These are phyloP conservation scores for Drosophila sulfurigaster DNA, from an alignment of 1,140 invertebrate species.

Conservation along the genomic window DNA sequence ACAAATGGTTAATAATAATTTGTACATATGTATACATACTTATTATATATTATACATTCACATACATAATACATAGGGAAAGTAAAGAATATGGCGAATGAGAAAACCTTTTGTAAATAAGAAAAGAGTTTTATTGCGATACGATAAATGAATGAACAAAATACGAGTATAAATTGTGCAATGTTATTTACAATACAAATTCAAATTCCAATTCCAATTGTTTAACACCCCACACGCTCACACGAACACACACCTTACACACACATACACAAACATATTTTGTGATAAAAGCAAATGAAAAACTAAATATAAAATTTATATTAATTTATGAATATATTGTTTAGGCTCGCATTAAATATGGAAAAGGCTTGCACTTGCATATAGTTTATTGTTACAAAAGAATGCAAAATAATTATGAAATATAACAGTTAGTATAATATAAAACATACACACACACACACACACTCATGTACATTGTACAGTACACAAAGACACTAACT, in stretches of 20 bases:
- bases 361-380: slow-evolving; percentile 60
- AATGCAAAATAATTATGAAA: slow-evolving; percentile 10
- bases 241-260: slow-evolving; percentile 17
- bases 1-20: slow-evolving; percentile 26
- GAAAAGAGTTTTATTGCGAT: slow-evolving; percentile 15
- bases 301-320: too few relatives aligned
- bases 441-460: slow-evolving; percentile 1
- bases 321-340: slow-evolving; percentile 40
- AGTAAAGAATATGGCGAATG: background rate
- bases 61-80: slow-evolving; percentile 1
- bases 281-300: slow-evolving; percentile 41
- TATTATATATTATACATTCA: slow-evolving; percentile 15
- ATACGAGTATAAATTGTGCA: slow-evolving; percentile 27
- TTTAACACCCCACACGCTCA: slow-evolving; percentile 34
- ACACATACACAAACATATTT: slow-evolving; percentile 31
- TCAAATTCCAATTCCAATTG: slow-evolving; percentile 30
- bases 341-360: slow-evolving; percentile 50
- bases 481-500: background rate
- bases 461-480: background rate
- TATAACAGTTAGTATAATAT: background rate
- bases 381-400: slow-evolving; percentile 30
- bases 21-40: slow-evolving; percentile 38
- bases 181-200: slow-evolving; percentile 30
- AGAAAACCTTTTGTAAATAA: slow-evolving; percentile 37
- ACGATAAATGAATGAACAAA: slow-evolving; percentile 15